These are phyloP conservation scores for Hirundichthys speculiger DNA, from an alignment of 2,113 vertebrate genomes.

Conservation along the genomic window DNA sequence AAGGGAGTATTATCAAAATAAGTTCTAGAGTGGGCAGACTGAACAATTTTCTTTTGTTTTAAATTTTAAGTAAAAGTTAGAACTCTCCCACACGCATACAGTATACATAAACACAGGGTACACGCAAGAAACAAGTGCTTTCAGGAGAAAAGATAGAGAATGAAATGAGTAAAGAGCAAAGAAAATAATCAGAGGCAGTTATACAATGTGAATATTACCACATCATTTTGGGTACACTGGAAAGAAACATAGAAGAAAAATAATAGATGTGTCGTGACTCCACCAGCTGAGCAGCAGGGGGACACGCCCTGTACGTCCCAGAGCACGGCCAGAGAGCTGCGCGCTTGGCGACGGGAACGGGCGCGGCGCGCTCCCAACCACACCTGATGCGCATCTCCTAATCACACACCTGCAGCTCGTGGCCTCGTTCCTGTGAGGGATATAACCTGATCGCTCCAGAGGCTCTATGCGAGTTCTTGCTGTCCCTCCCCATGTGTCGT, in stretches of 20 bases:
- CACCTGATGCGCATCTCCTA: no score
- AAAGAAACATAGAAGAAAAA: conserved; percentile 33
- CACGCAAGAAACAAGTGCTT: conserved; percentile 34
- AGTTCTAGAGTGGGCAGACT: conserved; percentile 11
- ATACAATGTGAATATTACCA: conserved; percentile 32
- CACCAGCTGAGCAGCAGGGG: no score
- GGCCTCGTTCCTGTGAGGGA: no score
- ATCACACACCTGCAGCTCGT: no score
- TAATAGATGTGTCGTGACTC: no score
- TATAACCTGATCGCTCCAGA: no score
- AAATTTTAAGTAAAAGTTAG: conserved; percentile 13
- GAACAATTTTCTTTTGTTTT: conserved; percentile 22
- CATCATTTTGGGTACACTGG: conserved; percentile 15
- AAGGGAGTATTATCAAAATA: conserved; percentile 17
- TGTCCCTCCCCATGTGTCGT: no score
- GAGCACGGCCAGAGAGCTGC: no score
- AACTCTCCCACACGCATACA: conserved; percentile 4
- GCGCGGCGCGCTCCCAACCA: no score
- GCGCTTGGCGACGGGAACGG: no score
- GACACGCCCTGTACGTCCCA: no score
- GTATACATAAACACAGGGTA: conserved; percentile 10
- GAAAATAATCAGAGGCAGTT: conserved; percentile 4
- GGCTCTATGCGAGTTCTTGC: no score
- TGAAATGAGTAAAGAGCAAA: conserved; percentile 24
- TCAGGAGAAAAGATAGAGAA: conserved; percentile 24